Conservation (phyloP, 2,797 vertebrate genomes). For the Enteromius unitaeniatus region DNA sequence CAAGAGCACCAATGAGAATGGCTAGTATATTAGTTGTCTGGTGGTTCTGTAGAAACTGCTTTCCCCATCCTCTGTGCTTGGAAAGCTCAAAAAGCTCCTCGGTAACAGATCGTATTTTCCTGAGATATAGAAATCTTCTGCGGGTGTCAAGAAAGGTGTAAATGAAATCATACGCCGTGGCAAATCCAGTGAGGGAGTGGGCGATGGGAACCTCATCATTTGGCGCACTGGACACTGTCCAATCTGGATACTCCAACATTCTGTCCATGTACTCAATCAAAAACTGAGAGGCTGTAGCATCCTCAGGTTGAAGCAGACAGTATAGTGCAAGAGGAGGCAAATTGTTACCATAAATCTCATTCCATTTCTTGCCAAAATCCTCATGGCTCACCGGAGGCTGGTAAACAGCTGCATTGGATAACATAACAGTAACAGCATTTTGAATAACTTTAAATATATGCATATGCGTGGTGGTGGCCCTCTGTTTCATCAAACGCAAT, state of each 20-base stretch:
- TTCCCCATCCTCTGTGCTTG: constrained; percentile 86
- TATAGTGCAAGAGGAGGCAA: constrained; percentile 85
- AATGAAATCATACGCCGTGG: constrained; percentile 88
- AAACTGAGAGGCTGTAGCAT: constrained; percentile 81
- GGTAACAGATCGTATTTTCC: constrained; percentile 79
- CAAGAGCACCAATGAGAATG: constrained; percentile 83
- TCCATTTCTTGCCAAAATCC: constrained; percentile 87
- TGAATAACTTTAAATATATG: constrained; percentile 84
- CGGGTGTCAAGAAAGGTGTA: constrained; percentile 77
- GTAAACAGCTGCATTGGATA: constrained; percentile 82
- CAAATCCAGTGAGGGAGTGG: constrained; percentile 88
- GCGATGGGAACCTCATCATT: constrained; percentile 86
- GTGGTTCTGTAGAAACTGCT: constrained; percentile 88
- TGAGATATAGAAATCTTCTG: constrained; percentile 78
- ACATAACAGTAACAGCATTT: constrained; percentile 80
- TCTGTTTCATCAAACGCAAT: constrained; percentile 77
- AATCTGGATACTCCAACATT: constrained; percentile 85
- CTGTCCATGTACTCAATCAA: constrained; percentile 86
- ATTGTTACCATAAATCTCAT: constrained; percentile 90
- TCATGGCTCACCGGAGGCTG: constrained; percentile 83
- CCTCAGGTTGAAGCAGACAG: constrained; percentile 84
- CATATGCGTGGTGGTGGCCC: constrained; percentile 79
- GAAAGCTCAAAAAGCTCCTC: constrained; percentile 86
- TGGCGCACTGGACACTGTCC: constrained; percentile 84
- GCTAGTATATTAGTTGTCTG: constrained; percentile 88